A percentile compares a stretch with the other conserved stretches of the same genome.
These are phyloP conservation scores for Cephalotes varians DNA, from an alignment of 2,888 invertebrate genomes.

Conservation along the genomic window DNA sequence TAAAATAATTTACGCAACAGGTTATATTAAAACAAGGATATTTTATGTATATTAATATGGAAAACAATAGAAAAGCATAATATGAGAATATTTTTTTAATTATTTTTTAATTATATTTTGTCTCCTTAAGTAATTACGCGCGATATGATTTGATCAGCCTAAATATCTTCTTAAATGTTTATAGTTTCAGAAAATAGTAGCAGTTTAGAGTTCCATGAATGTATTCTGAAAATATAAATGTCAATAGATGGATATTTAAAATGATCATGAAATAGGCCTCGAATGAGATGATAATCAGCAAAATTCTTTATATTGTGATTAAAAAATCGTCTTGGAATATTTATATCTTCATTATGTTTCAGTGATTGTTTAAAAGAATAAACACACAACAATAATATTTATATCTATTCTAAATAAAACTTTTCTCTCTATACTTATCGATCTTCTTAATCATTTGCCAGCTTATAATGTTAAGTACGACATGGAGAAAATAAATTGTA, in stretches of 20 bases:
- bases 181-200: constrained; percentile 23
- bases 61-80: neutral
- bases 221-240: constrained; percentile 36
- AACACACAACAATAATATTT: constrained; percentile 18
- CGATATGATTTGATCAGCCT: neutral
- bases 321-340: neutral
- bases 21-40: neutral
- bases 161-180: constrained; percentile 16
- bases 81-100: neutral
- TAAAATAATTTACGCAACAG: neutral
- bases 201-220: neutral
- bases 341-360: constrained; percentile 6
- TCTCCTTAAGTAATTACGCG: neutral
- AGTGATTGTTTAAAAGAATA: neutral
- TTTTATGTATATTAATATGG: neutral
- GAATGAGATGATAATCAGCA: neutral
- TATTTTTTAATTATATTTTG: neutral
- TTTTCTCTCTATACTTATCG: neutral
- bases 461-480: neutral
- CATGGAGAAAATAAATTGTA: constrained; percentile 43
- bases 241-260: neutral
- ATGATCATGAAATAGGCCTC: neutral
- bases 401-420: constrained; percentile 36
- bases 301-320: neutral
- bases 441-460: constrained; percentile 18